These are phyloP conservation scores for Scophthalmus maximus DNA, from an alignment of 2,113 vertebrate species.

Conservation along the genomic window DNA sequence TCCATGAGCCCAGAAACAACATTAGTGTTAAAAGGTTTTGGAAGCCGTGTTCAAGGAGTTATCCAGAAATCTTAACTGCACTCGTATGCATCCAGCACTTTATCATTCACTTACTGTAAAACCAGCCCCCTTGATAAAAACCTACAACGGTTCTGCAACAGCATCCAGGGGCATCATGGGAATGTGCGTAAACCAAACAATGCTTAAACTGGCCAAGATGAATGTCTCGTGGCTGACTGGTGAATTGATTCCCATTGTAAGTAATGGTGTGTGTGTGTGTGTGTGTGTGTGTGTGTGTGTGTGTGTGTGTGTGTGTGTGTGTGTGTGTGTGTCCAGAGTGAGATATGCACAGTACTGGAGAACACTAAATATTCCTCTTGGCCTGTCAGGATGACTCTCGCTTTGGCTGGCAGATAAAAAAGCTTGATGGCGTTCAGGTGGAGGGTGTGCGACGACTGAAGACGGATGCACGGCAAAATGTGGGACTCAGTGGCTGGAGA, in stretches of 20 bases:
- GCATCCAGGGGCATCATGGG: background rate
- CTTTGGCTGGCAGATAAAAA: constrained; percentile 45
- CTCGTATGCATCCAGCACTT: background rate
- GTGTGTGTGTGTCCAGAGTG: constrained; percentile 7
- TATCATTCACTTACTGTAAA: background rate
- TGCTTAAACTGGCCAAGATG: constrained; percentile 24
- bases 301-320: background rate
- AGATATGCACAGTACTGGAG: constrained; percentile 9
- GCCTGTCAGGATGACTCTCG: constrained; percentile 12
- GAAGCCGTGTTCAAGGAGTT: too few relatives aligned
- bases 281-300: background rate
- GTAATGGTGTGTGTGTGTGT: background rate
- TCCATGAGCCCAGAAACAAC: background rate
- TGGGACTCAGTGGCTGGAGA: constrained; percentile 24
- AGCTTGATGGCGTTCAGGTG: constrained; percentile 33
- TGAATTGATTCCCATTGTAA: constrained; percentile 44
- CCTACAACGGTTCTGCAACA: constrained; percentile 7
- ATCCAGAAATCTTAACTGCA: background rate
- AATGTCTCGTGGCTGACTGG: constrained; percentile 31
- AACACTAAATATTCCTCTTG: constrained; percentile 48
- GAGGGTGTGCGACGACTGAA: constrained; percentile 60
- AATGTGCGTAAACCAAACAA: constrained; percentile 24
- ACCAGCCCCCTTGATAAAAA: constrained; percentile 23
- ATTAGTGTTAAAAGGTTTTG: background rate
- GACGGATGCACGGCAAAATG: constrained; percentile 40